Evolutionary conservation across 2,113 vertebrate species (phyloP), one percentile per base, ranked within the genome.

Genomic region (Prolemur simus): DNA sequence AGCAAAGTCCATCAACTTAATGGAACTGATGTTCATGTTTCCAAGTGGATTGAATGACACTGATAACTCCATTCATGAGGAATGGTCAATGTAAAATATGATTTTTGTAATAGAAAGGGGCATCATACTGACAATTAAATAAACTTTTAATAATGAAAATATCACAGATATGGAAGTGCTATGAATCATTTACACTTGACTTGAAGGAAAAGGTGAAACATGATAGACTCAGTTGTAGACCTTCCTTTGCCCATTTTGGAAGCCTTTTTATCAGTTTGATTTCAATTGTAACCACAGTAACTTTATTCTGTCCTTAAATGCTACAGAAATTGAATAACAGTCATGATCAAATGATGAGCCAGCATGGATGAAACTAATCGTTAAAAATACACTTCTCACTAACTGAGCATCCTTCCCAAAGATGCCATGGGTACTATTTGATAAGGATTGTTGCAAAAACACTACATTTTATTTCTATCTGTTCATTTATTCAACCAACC

Each of bases 91-190:
- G 97, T 97, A 98, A 98, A 98, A 98, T 98, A 98, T 97, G 8
- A 97, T 98, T 98, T 98, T 97, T 97, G 97, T 98, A 98, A 98
- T 97, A 97, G 96, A 98, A 76, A 96, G 87, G 87, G 80, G 84
- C 97, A 97, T 84, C 87, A 94, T 98, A 98, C 97, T 98, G 98
- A 98, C 98, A 98, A 98, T 98, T 98, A 98, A 98, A 98, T 98
- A 98, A 98, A 98, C 94, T 98, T 98, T 97, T 98, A 97, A 97
- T 98, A 98, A 98, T 98, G 96, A 98, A 98, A 97, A 96, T 98
- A 96, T 98, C 98, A 98, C 37, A 94, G 85, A 96, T 63, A 58
- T 80, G 98, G 85, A 98, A 98, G 78, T 89, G 37, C 64, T 90
- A 98, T 98, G 98, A 98, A 98, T 98, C 98, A 98, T 98, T 98